Base-by-base conservation (phyloP, 1,140 invertebrate genomes). In the Leptonema lineaticorne region DNA sequence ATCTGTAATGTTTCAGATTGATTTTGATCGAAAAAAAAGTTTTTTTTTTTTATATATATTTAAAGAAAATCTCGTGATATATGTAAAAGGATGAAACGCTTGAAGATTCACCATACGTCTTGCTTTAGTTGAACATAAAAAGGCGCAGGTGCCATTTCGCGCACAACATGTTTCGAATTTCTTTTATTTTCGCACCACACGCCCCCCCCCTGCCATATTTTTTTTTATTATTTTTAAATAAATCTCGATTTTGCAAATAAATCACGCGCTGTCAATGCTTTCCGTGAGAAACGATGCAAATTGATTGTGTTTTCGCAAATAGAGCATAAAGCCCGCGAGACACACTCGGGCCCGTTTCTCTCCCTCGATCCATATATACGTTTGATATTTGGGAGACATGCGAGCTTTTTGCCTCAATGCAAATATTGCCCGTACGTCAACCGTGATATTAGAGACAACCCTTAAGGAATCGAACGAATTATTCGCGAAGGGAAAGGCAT, bases 251-350 rank as follows among this genome's bases (percentile, higher is more conserved):
- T 56, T 58, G 63, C 62, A 70, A 67, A 70, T 70, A 70, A 70
- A 70, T 70, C 69, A 70, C 57, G 46, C 46, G 45, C 69, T 63
- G 69, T 67, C 69, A 67, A 67, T 70, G 65, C 22, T 22, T 4
- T 0, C 50, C 28, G 53, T 26, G 26, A 11, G 53, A n/a, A 28
- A n/a, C 14, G 53, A 18, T 14, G 57, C 57, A 30, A 59, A 59
- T 59, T 59, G 57, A 59, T 59, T 59, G 28, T 33, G 57, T 59
- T 53, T 53, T 26, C 9, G 50, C 18, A 41, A 41, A 41, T 41
- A 41, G 37, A 41, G 37, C 37, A 41, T 41, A 41, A 41, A 59
- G 56, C 56, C 28, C 56, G 56, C 56, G 56, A 28, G 26, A 22
- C 56, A 6, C 24, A 22, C 24, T 26, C 16, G 56, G n/a, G n/a